Evolutionary conservation across 2,888 invertebrate species (phyloP).

Genomic region (Drosophila paramelanica): DNA sequence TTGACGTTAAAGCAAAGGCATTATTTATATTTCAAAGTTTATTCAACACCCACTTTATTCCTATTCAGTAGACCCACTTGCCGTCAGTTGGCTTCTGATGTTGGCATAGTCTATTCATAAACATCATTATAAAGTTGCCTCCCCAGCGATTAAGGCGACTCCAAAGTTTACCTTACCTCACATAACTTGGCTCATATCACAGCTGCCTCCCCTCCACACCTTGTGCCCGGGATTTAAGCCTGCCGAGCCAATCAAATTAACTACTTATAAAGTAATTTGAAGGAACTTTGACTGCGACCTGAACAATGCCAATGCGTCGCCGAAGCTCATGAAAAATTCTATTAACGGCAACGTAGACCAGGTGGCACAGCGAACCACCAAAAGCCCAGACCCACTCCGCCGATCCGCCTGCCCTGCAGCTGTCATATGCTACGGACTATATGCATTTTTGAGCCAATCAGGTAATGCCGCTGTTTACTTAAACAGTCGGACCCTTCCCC

Average conservation of each 20-base stretch:
- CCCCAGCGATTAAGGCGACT: slow-evolving; percentile 63
- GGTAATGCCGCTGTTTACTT: slow-evolving; percentile 64
- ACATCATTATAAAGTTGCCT: slow-evolving; percentile 71
- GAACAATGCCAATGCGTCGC: slow-evolving; percentile 64
- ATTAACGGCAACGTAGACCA: slow-evolving; percentile 59
- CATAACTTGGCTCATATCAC: slow-evolving; percentile 64
- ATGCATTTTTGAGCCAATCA: slow-evolving; percentile 77
- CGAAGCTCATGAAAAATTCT: slow-evolving; percentile 74
- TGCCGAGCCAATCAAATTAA: slow-evolving; percentile 71
- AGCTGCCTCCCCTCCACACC: slow-evolving; percentile 8
- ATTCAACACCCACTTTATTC: slow-evolving; percentile 31
- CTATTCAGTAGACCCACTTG: slow-evolving; percentile 30
- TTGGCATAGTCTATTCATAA: slow-evolving; percentile 55
- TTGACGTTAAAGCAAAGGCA: slow-evolving; percentile 21
- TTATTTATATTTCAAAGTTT: slow-evolving; percentile 35
- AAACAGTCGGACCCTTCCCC: slow-evolving; percentile 29
- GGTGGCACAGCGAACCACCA: neutral
- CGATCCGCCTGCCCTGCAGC: slow-evolving; percentile 35
- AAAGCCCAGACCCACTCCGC: slow-evolving; percentile 4
- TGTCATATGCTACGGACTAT: slow-evolving; percentile 46
- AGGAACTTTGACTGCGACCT: slow-evolving; percentile 59
- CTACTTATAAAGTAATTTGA: slow-evolving; percentile 77
- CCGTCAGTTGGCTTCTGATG: slow-evolving; percentile 22
- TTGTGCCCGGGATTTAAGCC: slow-evolving; percentile 9
- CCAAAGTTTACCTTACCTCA: slow-evolving; percentile 50